Conservation (phyloP, 1,140 invertebrate species). For the Prorops nasuta region DNA sequence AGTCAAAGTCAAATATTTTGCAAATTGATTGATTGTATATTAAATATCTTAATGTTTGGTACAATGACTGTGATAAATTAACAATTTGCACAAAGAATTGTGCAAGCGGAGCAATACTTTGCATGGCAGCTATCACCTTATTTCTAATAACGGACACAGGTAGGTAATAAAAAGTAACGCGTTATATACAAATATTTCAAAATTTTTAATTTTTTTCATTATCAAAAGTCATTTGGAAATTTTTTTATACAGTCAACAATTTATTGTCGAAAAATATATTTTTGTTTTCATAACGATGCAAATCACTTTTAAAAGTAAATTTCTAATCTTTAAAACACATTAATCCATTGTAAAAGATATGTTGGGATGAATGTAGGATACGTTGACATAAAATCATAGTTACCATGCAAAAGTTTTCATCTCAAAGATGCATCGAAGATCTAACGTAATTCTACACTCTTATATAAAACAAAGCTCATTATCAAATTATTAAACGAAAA, state of each 20-base stretch:
- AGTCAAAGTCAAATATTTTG: too few species aligned
- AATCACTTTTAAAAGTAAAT: not conserved
- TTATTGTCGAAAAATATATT: constrained; percentile 1
- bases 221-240: not conserved
- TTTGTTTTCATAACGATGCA: not conserved
- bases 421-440: not conserved
- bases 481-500: constrained; percentile 3
- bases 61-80: constrained; percentile 38
- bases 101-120: constrained; percentile 11
- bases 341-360: not conserved
- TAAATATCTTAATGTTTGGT: constrained; percentile 34
- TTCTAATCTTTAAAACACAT: not conserved
- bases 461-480: constrained; percentile 9
- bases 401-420: constrained; percentile 7
- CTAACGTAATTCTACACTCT: constrained; percentile 1
- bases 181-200: not conserved
- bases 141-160: not conserved
- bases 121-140: constrained; percentile 10
- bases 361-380: too few species aligned
- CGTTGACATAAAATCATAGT: too few species aligned
- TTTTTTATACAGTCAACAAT: not conserved
- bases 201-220: not conserved
- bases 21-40: constrained; percentile 31
- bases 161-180: not conserved
- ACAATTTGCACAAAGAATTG: constrained; percentile 27